These are phyloP conservation scores for Dryocosmus kuriphilus DNA, from an alignment of 2,888 invertebrate genomes.

Conservation along the genomic window DNA sequence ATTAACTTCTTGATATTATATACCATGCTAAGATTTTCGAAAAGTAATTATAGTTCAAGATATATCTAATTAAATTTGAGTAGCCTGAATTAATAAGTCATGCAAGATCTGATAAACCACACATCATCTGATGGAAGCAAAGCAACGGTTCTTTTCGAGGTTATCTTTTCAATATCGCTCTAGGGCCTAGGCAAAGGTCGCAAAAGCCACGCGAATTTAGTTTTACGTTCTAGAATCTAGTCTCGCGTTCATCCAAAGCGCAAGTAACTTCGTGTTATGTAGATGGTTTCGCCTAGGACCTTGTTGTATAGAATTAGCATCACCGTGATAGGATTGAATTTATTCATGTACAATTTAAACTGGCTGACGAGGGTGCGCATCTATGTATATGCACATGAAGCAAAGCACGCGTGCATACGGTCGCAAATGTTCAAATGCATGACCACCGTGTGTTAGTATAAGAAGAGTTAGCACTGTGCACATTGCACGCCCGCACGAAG, in stretches of 20 bases:
- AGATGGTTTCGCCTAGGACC: constrained; percentile 59
- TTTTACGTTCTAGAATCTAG: constrained; percentile 27
- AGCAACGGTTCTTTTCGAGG: not conserved
- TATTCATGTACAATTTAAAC: constrained; percentile 71
- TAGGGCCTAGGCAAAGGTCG: constrained; percentile 39
- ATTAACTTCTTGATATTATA: not conserved
- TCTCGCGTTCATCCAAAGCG: constrained; percentile 51
- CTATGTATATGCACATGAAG: constrained; percentile 53
- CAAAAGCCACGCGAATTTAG: constrained; percentile 40
- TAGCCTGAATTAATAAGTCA: not conserved
- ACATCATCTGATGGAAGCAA: not conserved
- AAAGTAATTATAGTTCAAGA: not conserved
- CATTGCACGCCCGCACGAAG: not conserved
- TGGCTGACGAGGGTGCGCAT: constrained; percentile 63
- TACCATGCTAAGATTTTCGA: not conserved
- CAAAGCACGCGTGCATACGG: constrained; percentile 29
- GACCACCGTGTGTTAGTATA: not conserved
- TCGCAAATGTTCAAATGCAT: constrained; percentile 26
- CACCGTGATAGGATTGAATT: constrained; percentile 69
- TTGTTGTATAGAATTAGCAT: constrained; percentile 69
- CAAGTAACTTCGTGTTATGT: constrained; percentile 64
- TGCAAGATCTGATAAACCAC: not conserved
- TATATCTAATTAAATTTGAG: not conserved
- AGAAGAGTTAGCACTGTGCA: not conserved
- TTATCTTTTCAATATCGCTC: constrained; percentile 24